Evolutionary conservation across 2,113 vertebrate species (phyloP).

Genomic region (Hypanus sabinus): DNA sequence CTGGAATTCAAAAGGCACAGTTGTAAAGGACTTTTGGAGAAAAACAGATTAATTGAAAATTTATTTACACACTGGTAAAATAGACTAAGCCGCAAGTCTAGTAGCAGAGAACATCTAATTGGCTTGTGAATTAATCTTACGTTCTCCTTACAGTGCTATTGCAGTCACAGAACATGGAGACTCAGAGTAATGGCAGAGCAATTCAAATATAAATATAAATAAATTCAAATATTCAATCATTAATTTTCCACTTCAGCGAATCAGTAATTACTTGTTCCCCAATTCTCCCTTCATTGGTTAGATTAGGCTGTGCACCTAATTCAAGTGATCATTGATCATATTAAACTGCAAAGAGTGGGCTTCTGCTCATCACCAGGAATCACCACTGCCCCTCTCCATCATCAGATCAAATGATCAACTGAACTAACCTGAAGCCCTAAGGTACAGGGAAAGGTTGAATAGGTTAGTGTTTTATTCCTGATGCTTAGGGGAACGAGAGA

Average conservation of each 20-base stretch:
- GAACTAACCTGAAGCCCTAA: too few species aligned
- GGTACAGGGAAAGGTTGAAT: too few species aligned
- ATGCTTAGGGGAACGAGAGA: too few species aligned
- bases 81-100: neutral
- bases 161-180: neutral
- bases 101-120: neutral
- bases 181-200: neutral
- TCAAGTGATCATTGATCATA: neutral
- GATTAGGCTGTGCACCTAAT: too few species aligned
- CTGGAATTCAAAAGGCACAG: constrained; percentile 40
- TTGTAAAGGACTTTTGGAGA: neutral
- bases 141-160: too few species aligned
- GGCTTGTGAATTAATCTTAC: neutral
- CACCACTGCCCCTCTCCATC: neutral
- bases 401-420: neutral
- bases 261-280: neutral
- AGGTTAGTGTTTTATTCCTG: too few species aligned
- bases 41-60: neutral
- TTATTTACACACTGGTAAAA: neutral
- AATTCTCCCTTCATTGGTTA: neutral
- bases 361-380: too few species aligned
- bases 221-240: neutral
- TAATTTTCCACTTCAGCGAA: neutral
- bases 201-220: neutral
- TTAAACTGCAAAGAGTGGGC: too few species aligned